phyloP scores from a whole-genome alignment of 2,888 invertebrate species.

The Tipula confusa region DNA sequence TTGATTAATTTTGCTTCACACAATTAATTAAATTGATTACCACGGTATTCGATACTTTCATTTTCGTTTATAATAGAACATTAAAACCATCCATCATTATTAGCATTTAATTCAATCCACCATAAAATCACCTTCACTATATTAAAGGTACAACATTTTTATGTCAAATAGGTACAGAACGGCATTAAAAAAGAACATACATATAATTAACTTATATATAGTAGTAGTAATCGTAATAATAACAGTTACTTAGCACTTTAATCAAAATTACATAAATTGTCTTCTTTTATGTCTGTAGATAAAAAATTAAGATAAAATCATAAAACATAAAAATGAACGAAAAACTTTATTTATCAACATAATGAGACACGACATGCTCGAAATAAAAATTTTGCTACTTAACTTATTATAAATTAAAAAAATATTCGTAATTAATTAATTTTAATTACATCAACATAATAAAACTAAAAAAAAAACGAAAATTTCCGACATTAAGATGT shows the following conservation, averaged over 20 bases:
- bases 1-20: conserved; percentile 15
- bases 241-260: conserved; percentile 1
- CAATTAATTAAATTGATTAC: background rate
- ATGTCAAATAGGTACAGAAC: too few relatives aligned
- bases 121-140: conserved; percentile 5
- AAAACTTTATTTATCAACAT: conserved; percentile 5
- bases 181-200: background rate
- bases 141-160: too few relatives aligned
- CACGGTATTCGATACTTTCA: background rate
- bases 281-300: background rate
- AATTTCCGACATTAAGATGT: conserved; percentile 25
- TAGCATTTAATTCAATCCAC: conserved; percentile 20
- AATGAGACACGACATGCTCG: background rate
- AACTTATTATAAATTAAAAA: conserved; percentile 5
- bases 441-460: conserved; percentile 16
- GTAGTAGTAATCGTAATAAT: background rate
- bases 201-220: background rate
- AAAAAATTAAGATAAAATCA: background rate
- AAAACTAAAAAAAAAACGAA: background rate
- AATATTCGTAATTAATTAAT: conserved; percentile 12
- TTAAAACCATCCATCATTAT: background rate
- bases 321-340: background rate
- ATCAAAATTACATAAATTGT: background rate
- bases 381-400: conserved; percentile 25
- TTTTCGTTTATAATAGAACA: background rate